Conservation (phyloP, 2,888 invertebrate species). For the Callimorpha dominula region DNA sequence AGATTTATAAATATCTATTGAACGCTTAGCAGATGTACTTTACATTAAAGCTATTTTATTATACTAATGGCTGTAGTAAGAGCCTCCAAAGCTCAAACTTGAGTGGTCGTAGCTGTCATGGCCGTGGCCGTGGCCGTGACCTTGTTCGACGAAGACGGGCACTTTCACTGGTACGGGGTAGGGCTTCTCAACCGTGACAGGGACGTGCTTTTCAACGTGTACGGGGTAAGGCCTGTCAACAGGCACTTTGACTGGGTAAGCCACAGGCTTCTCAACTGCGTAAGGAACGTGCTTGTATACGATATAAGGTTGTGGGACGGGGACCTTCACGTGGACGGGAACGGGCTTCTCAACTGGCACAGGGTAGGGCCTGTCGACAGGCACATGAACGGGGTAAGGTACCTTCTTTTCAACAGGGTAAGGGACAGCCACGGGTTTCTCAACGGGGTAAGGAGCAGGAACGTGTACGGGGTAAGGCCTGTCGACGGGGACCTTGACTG, state of each 20-base stretch:
- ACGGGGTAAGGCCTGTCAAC: slow-evolving; percentile 89
- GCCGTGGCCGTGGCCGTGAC: slow-evolving; percentile 53
- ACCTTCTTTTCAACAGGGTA: slow-evolving; percentile 89
- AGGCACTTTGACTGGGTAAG: slow-evolving; percentile 89
- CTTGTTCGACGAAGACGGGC: slow-evolving; percentile 71
- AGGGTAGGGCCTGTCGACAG: slow-evolving; percentile 88
- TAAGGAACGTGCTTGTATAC: slow-evolving; percentile 89
- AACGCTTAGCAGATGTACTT: slow-evolving; percentile 65
- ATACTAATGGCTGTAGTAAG: slow-evolving; percentile 77
- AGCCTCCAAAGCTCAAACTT: slow-evolving; percentile 38
- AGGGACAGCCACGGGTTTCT: slow-evolving; percentile 88
- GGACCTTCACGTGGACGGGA: slow-evolving; percentile 86
- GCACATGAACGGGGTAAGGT: slow-evolving; percentile 88
- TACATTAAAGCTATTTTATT: slow-evolving; percentile 64
- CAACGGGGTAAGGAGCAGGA: slow-evolving; percentile 87
- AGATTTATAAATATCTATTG: slow-evolving; percentile 73
- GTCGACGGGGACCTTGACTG: slow-evolving; percentile 90
- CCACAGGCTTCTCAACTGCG: slow-evolving; percentile 87
- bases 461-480: slow-evolving; percentile 90
- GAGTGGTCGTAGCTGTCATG: slow-evolving; percentile 12
- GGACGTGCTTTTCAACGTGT: slow-evolving; percentile 80
- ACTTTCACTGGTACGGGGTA: slow-evolving; percentile 87
- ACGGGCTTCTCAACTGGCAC: slow-evolving; percentile 84
- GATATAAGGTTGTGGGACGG: slow-evolving; percentile 87
- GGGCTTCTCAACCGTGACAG: slow-evolving; percentile 85